Percentiles rank a stretch among this genome's conserved stretches.
phyloP scores from a whole-genome alignment of 2,797 vertebrate genomes.

The Sebastes matsubarae region DNA sequence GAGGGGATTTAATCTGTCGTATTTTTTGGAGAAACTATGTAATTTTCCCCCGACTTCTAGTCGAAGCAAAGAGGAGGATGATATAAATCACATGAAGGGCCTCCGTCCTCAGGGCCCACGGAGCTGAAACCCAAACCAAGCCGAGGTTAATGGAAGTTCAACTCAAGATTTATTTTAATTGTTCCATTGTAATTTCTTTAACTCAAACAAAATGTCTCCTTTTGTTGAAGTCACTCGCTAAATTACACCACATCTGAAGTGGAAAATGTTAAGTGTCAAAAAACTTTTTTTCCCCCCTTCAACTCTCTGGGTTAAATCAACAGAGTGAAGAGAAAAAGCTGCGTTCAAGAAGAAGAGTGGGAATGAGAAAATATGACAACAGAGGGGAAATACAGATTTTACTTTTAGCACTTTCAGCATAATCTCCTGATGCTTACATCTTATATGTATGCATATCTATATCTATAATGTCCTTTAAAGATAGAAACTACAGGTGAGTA shows the following conservation, averaged over 20 bases:
- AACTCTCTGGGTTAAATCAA: constrained; percentile 49
- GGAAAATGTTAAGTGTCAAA: constrained; percentile 72
- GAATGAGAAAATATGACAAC: constrained; percentile 25
- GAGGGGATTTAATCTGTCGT: constrained; percentile 53
- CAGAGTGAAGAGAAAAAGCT: constrained; percentile 56
- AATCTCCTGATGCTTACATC: too few species aligned
- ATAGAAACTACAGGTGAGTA: neutral
- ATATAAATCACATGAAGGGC: constrained; percentile 78
- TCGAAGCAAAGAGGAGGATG: constrained; percentile 65
- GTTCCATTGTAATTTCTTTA: constrained; percentile 77
- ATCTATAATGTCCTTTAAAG: neutral
- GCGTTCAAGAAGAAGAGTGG: constrained; percentile 32
- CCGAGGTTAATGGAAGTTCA: constrained; percentile 83
- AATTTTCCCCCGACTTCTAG: constrained; percentile 57
- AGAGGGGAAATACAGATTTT: neutral
- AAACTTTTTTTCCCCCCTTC: neutral
- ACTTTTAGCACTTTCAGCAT: neutral
- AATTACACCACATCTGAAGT: constrained; percentile 75
- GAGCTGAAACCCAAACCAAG: constrained; percentile 78
- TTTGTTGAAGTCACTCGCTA: constrained; percentile 73
- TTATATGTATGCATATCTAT: too few species aligned
- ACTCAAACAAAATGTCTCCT: constrained; percentile 81
- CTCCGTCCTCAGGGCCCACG: constrained; percentile 65
- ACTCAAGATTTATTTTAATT: constrained; percentile 85
- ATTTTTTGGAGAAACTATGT: constrained; percentile 60